phyloP scores from a whole-genome alignment of 2,113 vertebrate genomes.

The Rhombomys opimus region DNA sequence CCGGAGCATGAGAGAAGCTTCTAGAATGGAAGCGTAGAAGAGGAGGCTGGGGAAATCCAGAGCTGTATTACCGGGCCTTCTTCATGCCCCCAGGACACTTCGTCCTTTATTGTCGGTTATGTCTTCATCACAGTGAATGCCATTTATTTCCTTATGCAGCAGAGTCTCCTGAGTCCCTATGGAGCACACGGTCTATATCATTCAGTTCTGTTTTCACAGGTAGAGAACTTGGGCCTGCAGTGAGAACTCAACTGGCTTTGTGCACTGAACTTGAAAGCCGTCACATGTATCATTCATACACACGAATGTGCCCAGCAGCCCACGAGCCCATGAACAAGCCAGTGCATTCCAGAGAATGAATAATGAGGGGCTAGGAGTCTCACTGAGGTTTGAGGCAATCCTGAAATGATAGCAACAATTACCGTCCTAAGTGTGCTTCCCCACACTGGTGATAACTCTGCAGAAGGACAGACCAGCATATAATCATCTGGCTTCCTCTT shows the following conservation, averaged over 20 bases:
- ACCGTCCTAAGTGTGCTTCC: not conserved
- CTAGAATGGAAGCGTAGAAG: not conserved
- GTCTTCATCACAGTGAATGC: not conserved
- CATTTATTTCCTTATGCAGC: conserved; percentile 8
- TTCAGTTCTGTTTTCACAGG: conserved; percentile 26
- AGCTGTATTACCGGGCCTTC: not conserved
- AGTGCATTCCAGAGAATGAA: not conserved
- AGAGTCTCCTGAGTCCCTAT: not conserved
- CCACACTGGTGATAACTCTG: not conserved
- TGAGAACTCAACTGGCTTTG: not conserved
- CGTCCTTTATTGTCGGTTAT: conserved; percentile 1
- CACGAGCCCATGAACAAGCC: not conserved
- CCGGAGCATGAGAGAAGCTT: not conserved
- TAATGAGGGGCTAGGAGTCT: not conserved
- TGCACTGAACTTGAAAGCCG: conserved; percentile 4
- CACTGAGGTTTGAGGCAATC: not conserved
- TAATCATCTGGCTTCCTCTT: not conserved
- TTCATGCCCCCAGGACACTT: not conserved
- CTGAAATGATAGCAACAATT: not conserved
- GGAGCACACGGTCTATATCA: not conserved
- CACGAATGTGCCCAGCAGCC: not conserved
- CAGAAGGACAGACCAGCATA: not conserved
- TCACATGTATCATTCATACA: not conserved
- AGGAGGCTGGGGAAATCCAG: not conserved
- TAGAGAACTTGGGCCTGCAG: not conserved